Evolutionary conservation across 92 coral and sea anemone genomes (phyloP).

Genomic region (Zoanthus gigantus): DNA sequence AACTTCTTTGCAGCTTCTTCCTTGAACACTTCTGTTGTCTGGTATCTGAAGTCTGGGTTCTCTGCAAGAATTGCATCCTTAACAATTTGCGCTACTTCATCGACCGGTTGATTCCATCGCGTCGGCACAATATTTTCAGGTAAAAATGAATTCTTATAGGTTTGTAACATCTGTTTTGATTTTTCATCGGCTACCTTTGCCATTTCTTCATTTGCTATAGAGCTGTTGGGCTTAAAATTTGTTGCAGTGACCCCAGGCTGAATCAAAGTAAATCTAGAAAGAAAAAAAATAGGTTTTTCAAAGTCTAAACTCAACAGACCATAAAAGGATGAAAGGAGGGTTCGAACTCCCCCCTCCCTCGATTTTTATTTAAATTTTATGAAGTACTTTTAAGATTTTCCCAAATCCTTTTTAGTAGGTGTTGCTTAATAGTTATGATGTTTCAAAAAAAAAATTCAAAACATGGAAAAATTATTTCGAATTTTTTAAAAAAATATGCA

Average conservation of each 20-base stretch:
- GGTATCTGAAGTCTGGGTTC: slow-evolving; percentile 28
- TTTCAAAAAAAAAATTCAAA: too few relatives aligned
- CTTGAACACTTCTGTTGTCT: background rate
- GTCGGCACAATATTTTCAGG: background rate
- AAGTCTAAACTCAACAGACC: too few relatives aligned
- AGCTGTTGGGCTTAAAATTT: background rate
- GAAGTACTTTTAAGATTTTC: too few relatives aligned
- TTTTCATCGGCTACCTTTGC: background rate
- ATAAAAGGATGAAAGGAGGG: too few relatives aligned
- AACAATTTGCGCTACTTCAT: slow-evolving; percentile 8
- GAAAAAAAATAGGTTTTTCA: too few relatives aligned
- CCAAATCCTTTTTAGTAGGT: too few relatives aligned
- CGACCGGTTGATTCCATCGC: background rate
- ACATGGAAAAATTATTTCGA: too few relatives aligned
- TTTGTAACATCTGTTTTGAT: background rate
- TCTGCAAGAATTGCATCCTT: slow-evolving; percentile 17
- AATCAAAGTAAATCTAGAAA: background rate
- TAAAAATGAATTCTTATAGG: background rate
- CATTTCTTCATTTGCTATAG: background rate
- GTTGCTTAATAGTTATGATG: too few relatives aligned
- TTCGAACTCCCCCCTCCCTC: too few relatives aligned
- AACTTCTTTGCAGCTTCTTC: background rate
- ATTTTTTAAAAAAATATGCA: too few relatives aligned
- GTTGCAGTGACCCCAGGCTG: slow-evolving; percentile 15
- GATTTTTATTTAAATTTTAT: too few relatives aligned